Evolutionary conservation across 2,113 vertebrate genomes (phyloP).

Genomic region (Osmerus mordax): DNA sequence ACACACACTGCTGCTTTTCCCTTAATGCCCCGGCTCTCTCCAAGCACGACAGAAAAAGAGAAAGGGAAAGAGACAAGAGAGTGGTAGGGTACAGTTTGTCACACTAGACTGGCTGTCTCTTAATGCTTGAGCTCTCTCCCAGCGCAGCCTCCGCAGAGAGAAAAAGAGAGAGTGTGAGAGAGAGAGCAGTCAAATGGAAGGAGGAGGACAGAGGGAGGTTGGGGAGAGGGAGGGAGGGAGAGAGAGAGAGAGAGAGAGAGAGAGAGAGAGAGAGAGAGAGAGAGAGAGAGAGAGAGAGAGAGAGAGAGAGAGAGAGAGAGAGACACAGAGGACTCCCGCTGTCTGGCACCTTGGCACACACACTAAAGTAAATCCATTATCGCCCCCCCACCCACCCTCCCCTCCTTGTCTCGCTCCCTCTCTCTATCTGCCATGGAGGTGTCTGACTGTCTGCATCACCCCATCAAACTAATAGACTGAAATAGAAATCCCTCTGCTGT

Average conservation of each 20-base stretch:
- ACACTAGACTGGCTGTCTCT: slow-evolving; percentile 31
- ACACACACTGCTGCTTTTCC: slow-evolving; percentile 32
- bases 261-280: not conserved
- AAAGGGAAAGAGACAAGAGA: slow-evolving; percentile 14
- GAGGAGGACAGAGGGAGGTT: no score
- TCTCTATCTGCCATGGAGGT: slow-evolving; percentile 23
- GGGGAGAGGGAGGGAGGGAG: not conserved
- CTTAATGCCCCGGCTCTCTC: slow-evolving; percentile 51
- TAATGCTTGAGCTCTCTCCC: slow-evolving; percentile 45
- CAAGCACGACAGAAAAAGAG: slow-evolving; percentile 43
- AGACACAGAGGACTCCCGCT: slow-evolving; percentile 19
- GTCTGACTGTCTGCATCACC: slow-evolving; percentile 48
- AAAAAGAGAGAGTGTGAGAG: slow-evolving; percentile 9
- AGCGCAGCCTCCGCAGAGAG: slow-evolving; percentile 29
- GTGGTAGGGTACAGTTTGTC: slow-evolving; percentile 14
- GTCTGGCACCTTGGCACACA: slow-evolving; percentile 62
- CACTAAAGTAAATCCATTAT: slow-evolving; percentile 58
- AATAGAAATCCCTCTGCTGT: slow-evolving; percentile 36
- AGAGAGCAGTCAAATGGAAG: not conserved
- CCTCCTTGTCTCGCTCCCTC: not conserved
- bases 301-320: not conserved
- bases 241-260: not conserved
- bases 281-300: slow-evolving; percentile 16
- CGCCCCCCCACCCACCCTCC: slow-evolving; percentile 21
- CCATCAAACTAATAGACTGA: slow-evolving; percentile 44